phyloP scores from a whole-genome alignment of 2,797 vertebrate genomes.

The Microchirus variegatus region DNA sequence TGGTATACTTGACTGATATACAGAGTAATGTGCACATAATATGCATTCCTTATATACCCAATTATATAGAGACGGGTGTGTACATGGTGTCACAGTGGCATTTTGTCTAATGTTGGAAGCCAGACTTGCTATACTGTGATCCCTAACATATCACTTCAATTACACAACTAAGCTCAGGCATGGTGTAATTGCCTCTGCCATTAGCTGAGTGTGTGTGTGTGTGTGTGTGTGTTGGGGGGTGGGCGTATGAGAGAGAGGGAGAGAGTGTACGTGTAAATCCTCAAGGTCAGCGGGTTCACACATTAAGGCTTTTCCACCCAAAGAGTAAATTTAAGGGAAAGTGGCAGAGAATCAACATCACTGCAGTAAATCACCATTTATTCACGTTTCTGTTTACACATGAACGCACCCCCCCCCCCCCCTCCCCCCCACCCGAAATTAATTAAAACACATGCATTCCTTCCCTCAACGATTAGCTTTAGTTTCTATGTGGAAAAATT shows the following conservation, averaged over 20 bases:
- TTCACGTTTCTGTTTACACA: conserved; percentile 11
- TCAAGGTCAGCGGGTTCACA: conserved; percentile 63
- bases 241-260: neutral
- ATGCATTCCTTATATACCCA: conserved; percentile 2
- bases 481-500: neutral
- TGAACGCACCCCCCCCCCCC: too few relatives aligned
- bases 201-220: conserved; percentile 43
- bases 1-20: too few relatives aligned
- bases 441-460: neutral
- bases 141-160: conserved; percentile 62
- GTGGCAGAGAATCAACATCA: conserved; percentile 38
- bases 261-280: conserved; percentile 39
- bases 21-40: too few relatives aligned
- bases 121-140: conserved; percentile 46
- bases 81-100: conserved; percentile 22
- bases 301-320: conserved; percentile 32
- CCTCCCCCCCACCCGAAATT: too few relatives aligned
- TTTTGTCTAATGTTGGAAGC: conserved; percentile 39
- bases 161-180: conserved; percentile 54
- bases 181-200: conserved; percentile 57
- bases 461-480: neutral
- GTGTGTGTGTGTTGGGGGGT: conserved; percentile 5
- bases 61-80: conserved; percentile 22
- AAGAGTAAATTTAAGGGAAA: conserved; percentile 51
- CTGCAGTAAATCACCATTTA: conserved; percentile 26